Conservation (phyloP, 2,888 invertebrate species). For the Drosophila aldrichi region DNA sequence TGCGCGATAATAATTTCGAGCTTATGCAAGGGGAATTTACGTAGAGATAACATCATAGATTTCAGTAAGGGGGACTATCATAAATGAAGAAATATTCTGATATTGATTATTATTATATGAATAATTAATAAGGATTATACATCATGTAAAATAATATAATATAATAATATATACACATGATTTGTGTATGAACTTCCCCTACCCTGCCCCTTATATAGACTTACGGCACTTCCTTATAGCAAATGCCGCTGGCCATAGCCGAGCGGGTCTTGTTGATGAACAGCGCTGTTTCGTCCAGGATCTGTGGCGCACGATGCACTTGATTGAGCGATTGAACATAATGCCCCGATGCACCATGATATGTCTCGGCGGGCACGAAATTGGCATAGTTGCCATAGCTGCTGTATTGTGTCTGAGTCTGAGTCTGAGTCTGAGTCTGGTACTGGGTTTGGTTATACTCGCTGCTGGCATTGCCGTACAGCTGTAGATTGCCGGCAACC, state of each 20-base stretch:
- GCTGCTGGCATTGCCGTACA: slow-evolving; percentile 50
- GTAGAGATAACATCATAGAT: not conserved
- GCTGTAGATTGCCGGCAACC: slow-evolving; percentile 54
- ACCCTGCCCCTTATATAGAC: slow-evolving; percentile 45
- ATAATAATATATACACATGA: too few relatives aligned
- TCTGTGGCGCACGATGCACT: slow-evolving; percentile 54
- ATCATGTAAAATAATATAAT: too few relatives aligned
- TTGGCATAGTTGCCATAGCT: slow-evolving; percentile 23
- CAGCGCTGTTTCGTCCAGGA: slow-evolving; percentile 81
- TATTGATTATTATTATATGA: too few relatives aligned
- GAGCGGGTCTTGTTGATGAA: slow-evolving; percentile 84
- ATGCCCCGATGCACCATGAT: slow-evolving; percentile 58
- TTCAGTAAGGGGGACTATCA: too few relatives aligned
- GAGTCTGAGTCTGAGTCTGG: slow-evolving; percentile 2
- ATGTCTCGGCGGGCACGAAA: slow-evolving; percentile 72
- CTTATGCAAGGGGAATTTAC: slow-evolving; percentile 10
- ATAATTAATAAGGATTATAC: too few relatives aligned
- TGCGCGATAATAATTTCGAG: slow-evolving; percentile 36
- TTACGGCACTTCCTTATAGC: slow-evolving; percentile 85
- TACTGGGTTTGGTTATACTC: slow-evolving; percentile 20
- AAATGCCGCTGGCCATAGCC: slow-evolving; percentile 83
- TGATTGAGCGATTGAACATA: slow-evolving; percentile 83
- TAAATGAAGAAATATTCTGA: too few relatives aligned
- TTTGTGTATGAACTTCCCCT: too few relatives aligned
- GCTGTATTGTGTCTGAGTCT: slow-evolving; percentile 25